Evolutionary conservation across 1,140 invertebrate genomes (phyloP), one percentile per base, ranked within the genome.

Genomic region (Zophobas atratus): DNA sequence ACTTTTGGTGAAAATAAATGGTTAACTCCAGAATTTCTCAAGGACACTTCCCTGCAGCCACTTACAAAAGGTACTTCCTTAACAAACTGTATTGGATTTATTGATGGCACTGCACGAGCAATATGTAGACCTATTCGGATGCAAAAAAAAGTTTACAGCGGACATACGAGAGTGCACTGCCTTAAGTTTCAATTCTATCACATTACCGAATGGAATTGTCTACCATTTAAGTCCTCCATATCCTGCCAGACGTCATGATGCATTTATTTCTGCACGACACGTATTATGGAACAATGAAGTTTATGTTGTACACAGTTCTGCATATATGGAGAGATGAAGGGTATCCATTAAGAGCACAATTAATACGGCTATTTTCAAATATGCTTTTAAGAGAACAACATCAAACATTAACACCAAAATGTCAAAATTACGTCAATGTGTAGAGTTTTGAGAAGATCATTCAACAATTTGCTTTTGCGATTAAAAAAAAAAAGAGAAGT

Each of bases 61-160:
- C 55, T 33, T 32, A 53, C n/a, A 49, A 81, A 77, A 77, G 78
- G 78, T 20, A 70, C 41, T 36, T 43, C 78, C 6, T 71, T 78
- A 39, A 51, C 32, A 2, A 81, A 80, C 55, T 80, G 79, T 51
- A 77, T 77, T 70, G 81, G 71, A n/a, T 81, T 82, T 70, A 82
- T 82, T 20, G 79, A 82, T 77, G 80, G 78, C 1, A 82, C 74
- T 5, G 70, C 70, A 5, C 51, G 77, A n/a, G n/a, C 53, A 63
- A 36, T 60, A 33, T 60, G 56, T n/a, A 55, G 71, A 8, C 70
- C 71, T 4, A 32, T 1, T 73, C 3, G 8, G 55, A 36, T 73
- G 71, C 48, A 73, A 73, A 3, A n/a, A 34, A 49, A 73, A 43
- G 20, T 70, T n/a, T 70, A 70, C 46, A 70, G 67, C n/a, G 67